Evolutionary conservation across 2,888 invertebrate genomes (phyloP), one percentile per base, ranked within the genome.

Genomic region (Hermaeophaga mercurialis): DNA sequence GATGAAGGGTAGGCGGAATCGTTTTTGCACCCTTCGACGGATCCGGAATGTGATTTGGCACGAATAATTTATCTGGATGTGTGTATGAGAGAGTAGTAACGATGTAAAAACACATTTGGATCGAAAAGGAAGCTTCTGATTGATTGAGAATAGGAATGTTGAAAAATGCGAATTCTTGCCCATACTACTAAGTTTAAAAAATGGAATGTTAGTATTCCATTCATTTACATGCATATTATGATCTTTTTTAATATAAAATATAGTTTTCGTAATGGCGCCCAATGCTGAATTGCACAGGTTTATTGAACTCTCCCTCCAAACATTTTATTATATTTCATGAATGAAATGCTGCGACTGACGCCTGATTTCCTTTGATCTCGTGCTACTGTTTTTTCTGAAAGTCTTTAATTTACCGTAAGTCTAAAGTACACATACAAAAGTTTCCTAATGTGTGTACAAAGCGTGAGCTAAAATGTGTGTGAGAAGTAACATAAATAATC

Each of bases 21-120:
- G 66, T 70, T 59, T 70, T 70, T 69, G 22, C 22, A n/a, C 68
- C 28, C 34, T 43, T 43, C 38, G 43, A 24, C 11, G 22, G 28
- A 28, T 28, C 28, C 6, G 28, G 28, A 31, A 31, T 31, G n/a
- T 22, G 24, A 36, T 47, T 47, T 47, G 12, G 36, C n/a, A 8
- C 36, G 22, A 33, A 33, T 41, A 41, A 41, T 31, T 31, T 31
- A 11, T 31, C 11, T 22, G 12, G 4, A 39, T 11, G 14, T 28
- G 44, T 26, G 43, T 15, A 8, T 18, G 14, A 22, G 24, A 11
- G 24, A 8, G 7, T n/a, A n/a, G n/a, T n/a, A n/a, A n/a, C n/a
- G n/a, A n/a, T 22, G 22, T 22, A 22, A 22, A 22, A 22, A 22
- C 22, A 22, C 3, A n/a, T n/a, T 3, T 22, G 22, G 4, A 22